Conservation (phyloP, 1,140 invertebrate genomes). For the Papilio glaucus region DNA sequence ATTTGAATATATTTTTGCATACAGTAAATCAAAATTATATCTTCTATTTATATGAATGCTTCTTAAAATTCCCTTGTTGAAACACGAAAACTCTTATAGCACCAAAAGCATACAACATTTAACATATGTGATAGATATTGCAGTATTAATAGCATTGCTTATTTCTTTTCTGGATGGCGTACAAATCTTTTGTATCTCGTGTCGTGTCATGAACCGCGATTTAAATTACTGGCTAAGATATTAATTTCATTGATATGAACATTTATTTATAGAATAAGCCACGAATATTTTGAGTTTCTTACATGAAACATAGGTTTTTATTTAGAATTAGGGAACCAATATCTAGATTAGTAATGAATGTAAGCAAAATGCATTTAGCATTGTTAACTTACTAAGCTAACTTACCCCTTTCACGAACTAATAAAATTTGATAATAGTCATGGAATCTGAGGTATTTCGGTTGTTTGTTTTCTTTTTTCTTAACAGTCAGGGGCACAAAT, state of each 20-base stretch:
- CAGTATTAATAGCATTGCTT: neutral
- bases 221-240: neutral
- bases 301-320: conserved; percentile 1
- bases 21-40: no score
- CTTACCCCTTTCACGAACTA: conserved; percentile 27
- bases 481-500: neutral
- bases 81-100: no score
- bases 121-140: neutral
- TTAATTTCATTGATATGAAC: neutral
- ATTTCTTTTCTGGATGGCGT: neutral
- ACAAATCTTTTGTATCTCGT: conserved; percentile 3
- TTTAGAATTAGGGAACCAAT: neutral
- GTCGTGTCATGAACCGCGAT: neutral
- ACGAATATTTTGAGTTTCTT: neutral
- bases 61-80: no score
- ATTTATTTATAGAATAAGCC: neutral
- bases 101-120: no score
- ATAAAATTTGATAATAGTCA: conserved; percentile 16
- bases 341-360: neutral
- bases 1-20: no score
- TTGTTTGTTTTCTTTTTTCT: neutral
- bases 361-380: neutral
- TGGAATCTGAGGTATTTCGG: neutral
- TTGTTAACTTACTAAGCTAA: neutral
- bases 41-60: no score